These are phyloP conservation scores for Zaprionus gabonicus DNA, from an alignment of 1,140 invertebrate genomes.

Conservation along the genomic window DNA sequence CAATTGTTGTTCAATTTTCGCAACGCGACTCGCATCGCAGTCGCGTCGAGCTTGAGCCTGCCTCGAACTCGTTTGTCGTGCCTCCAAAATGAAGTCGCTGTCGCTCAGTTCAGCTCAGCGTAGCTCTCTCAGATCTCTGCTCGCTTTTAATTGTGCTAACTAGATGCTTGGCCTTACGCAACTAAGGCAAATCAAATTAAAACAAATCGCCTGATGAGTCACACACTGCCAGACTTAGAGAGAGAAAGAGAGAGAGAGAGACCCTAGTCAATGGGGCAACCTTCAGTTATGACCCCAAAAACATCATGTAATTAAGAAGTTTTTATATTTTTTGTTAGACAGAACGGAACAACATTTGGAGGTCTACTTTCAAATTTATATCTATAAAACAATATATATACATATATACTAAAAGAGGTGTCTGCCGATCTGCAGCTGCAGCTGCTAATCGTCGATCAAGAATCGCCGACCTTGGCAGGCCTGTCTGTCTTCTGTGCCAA, in stretches of 20 bases:
- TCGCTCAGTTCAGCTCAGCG: slow-evolving; percentile 43
- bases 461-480: neutral
- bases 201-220: slow-evolving; percentile 68
- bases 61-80: slow-evolving; percentile 75
- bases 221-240: slow-evolving; percentile 21
- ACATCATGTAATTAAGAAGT: slow-evolving; percentile 75
- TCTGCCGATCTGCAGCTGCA: slow-evolving; percentile 33
- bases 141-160: slow-evolving; percentile 59
- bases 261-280: slow-evolving; percentile 57
- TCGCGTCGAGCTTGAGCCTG: slow-evolving; percentile 34
- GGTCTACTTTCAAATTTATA: slow-evolving; percentile 60
- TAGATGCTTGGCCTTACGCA: slow-evolving; percentile 64
- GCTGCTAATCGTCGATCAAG: slow-evolving; percentile 9
- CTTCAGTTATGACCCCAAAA: slow-evolving; percentile 53
- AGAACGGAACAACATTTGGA: slow-evolving; percentile 58
- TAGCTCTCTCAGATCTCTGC: slow-evolving; percentile 39
- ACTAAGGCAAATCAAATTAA: slow-evolving; percentile 59
- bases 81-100: slow-evolving; percentile 62
- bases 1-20: slow-evolving; percentile 68
- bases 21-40: slow-evolving; percentile 36
- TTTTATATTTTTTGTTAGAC: slow-evolving; percentile 30
- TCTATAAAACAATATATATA: neutral
- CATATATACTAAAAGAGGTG: neutral
- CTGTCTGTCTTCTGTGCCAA: neutral
- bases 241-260: neutral